Percentiles rank a stretch among this genome's conserved stretches.
These are phyloP conservation scores for Passerculus sandwichensis DNA, from an alignment of 2,797 vertebrate genomes.

Conservation along the genomic window DNA sequence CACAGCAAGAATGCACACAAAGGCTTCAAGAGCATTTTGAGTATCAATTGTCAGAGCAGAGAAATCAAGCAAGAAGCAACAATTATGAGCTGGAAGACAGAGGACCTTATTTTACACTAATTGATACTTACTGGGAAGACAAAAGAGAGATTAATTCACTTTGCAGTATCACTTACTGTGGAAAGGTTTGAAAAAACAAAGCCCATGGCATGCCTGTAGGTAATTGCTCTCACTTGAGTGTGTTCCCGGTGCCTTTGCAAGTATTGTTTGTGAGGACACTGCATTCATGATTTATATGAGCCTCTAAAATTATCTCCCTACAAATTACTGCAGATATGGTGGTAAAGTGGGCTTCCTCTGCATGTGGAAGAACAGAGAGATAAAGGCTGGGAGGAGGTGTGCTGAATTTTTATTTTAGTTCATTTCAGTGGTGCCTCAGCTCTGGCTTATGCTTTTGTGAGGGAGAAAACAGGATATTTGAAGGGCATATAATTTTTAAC, in stretches of 20 bases:
- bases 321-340: neutral
- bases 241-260: neutral
- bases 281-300: neutral
- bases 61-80: slow-evolving; percentile 14
- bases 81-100: slow-evolving; percentile 14
- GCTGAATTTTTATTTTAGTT: slow-evolving; percentile 3
- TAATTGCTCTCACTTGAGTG: neutral
- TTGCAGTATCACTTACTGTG: neutral
- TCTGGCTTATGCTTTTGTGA: neutral
- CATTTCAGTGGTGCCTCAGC: neutral
- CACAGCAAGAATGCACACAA: neutral
- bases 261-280: neutral
- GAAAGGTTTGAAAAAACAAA: slow-evolving; percentile 12
- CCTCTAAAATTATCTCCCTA: neutral
- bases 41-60: neutral
- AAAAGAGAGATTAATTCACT: slow-evolving; percentile 22
- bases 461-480: neutral
- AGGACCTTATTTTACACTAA: slow-evolving; percentile 13
- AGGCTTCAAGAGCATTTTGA: slow-evolving; percentile 13
- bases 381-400: neutral
- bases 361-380: neutral
- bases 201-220: neutral
- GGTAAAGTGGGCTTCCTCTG: neutral
- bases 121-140: slow-evolving; percentile 24
- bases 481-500: neutral